These are phyloP conservation scores for Caenorhabditis brenneri DNA, from an alignment of 1,140 invertebrate species.

Conservation along the genomic window DNA sequence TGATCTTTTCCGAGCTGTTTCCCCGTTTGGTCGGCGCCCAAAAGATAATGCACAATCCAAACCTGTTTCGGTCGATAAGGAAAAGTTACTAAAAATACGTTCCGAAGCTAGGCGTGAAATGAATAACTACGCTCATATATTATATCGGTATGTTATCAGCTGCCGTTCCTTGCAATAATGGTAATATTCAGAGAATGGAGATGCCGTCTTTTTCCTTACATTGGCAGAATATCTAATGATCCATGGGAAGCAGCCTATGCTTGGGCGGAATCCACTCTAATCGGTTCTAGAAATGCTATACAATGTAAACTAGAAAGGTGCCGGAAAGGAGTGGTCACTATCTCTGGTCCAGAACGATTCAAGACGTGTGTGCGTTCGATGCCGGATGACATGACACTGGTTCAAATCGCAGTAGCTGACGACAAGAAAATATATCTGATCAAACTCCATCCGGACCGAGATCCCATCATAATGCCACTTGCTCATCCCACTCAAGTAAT, in stretches of 20 bases:
- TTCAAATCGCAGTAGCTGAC: constrained; percentile 1
- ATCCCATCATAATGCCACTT: constrained; percentile 14
- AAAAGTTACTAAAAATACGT: neutral
- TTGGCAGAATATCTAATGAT: neutral
- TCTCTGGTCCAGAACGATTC: neutral
- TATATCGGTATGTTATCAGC: neutral
- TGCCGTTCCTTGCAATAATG: neutral
- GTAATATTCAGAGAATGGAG: neutral
- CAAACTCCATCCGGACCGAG: neutral
- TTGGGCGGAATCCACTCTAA: constrained; percentile 5
- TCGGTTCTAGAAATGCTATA: neutral
- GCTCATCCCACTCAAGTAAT: neutral
- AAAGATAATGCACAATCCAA: neutral
- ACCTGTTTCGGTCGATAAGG: neutral
- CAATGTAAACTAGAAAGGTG: neutral
- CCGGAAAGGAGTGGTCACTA: constrained; percentile 7
- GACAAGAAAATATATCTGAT: neutral
- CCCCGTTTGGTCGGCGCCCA: neutral
- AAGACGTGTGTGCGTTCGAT: neutral
- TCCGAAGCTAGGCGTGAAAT: neutral
- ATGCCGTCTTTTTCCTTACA: neutral
- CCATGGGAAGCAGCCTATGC: constrained; percentile 1
- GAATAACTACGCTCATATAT: neutral
- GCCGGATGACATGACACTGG: constrained; percentile 27
- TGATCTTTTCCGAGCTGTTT: neutral